These are phyloP conservation scores for Pogonomyrmex barbatus DNA, from an alignment of 1,140 invertebrate species.

Conservation along the genomic window DNA sequence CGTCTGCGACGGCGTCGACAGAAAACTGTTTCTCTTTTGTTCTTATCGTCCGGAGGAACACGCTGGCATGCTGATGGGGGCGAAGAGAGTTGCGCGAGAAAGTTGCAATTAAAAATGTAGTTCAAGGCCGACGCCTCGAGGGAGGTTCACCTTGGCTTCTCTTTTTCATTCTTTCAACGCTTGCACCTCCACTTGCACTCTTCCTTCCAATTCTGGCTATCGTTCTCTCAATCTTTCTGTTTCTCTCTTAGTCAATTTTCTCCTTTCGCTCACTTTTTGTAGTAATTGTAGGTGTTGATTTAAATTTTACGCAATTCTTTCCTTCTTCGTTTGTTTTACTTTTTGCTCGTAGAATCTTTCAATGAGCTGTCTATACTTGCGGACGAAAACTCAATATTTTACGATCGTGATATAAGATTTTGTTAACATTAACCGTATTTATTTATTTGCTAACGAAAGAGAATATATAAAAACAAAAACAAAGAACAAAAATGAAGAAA, in stretches of 20 bases:
- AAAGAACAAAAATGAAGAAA: not conserved
- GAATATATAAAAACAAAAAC: not conserved
- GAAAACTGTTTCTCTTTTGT: conserved; percentile 85
- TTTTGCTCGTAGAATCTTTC: conserved; percentile 60
- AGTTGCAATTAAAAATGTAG: conserved; percentile 86
- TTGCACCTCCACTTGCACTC: conserved; percentile 38
- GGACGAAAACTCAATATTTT: conserved; percentile 24
- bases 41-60: conserved; percentile 80
- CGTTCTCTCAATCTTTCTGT: conserved; percentile 34
- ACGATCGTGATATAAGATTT: not conserved
- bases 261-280: not conserved
- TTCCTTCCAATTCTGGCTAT: conserved; percentile 42
- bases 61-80: conserved; percentile 58
- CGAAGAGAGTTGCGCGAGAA: conserved; percentile 66
- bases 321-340: conserved; percentile 54
- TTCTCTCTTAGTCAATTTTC: conserved; percentile 7
- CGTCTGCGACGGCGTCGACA: conserved; percentile 68
- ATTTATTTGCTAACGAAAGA: not conserved
- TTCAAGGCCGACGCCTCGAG: conserved; percentile 83
- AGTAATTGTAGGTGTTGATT: not conserved
- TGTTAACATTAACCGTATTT: conserved; percentile 7
- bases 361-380: conserved; percentile 17
- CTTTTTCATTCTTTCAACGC: conserved; percentile 59
- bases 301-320: conserved; percentile 45
- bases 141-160: conserved; percentile 75